These are phyloP conservation scores for cattle (Bos taurus) DNA, from an alignment of 2,113 vertebrate genomes.

Conservation along the genomic window DNA sequence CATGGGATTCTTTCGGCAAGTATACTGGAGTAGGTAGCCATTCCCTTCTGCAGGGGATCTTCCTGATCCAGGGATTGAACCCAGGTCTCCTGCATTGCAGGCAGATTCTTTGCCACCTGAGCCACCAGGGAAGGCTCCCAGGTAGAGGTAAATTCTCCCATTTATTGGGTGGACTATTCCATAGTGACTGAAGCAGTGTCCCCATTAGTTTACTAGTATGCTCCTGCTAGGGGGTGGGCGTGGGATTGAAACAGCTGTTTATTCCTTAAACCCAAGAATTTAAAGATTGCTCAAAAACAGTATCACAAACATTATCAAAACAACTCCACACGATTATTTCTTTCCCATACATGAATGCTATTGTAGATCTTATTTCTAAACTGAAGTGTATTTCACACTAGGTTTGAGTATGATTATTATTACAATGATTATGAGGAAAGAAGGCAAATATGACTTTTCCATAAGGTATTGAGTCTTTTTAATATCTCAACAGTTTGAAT, in stretches of 20 bases:
- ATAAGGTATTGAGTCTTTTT: slow-evolving; percentile 49
- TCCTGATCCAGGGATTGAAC: not conserved
- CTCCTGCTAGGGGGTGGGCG: not conserved
- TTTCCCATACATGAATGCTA: not conserved
- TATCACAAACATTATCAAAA: not conserved
- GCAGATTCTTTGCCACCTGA: not conserved
- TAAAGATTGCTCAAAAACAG: not conserved
- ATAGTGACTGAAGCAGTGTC: not conserved
- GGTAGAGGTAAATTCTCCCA: not conserved
- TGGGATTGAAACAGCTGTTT: not conserved
- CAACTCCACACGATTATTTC: not conserved
- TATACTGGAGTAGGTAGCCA: not conserved
- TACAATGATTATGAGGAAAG: slow-evolving; percentile 56
- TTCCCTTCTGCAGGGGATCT: not conserved
- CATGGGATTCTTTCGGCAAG: not conserved
- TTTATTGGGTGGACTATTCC: not conserved
- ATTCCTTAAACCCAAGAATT: not conserved
- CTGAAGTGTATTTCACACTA: slow-evolving; percentile 67
- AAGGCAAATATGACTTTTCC: slow-evolving; percentile 61
- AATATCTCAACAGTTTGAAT: slow-evolving; percentile 55
- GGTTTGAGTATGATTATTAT: slow-evolving; percentile 64
- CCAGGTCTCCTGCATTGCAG: not conserved
- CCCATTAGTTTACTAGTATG: not conserved
- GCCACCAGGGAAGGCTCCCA: not conserved
- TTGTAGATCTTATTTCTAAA: not conserved